Evolutionary conservation across 2,797 vertebrate species (phyloP).

Genomic region (Iguana delicatissima): DNA sequence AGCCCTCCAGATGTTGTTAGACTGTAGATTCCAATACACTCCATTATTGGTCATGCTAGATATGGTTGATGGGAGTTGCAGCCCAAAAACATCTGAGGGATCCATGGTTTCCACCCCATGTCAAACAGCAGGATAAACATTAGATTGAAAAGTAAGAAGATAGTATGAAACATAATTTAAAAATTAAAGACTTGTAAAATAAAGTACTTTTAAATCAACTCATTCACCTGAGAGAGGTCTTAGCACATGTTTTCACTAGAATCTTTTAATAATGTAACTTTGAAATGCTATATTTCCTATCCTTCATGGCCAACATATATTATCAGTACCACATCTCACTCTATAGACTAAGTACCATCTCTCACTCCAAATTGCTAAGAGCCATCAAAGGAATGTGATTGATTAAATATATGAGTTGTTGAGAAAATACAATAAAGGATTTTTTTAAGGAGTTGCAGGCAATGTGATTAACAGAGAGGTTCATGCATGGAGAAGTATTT

Average conservation of each 20-base stretch:
- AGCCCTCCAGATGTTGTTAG: too few relatives aligned
- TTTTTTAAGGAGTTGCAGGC: background rate
- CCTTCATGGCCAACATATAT: background rate
- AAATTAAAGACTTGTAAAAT: too few relatives aligned
- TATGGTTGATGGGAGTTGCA: too few relatives aligned
- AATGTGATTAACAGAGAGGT: background rate
- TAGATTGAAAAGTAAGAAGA: too few relatives aligned
- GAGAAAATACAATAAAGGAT: background rate
- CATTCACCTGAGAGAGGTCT: background rate
- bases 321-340: background rate
- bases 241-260: background rate
- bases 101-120: too few relatives aligned
- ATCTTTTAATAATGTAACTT: background rate
- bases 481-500: background rate
- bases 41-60: too few relatives aligned
- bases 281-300: background rate
- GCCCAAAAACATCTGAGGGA: too few relatives aligned
- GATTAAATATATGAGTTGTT: background rate
- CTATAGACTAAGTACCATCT: background rate
- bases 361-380: background rate
- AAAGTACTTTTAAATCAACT: too few relatives aligned
- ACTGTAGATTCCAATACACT: too few relatives aligned
- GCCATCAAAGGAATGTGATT: background rate
- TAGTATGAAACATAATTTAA: too few relatives aligned
- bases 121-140: too few relatives aligned